Evolutionary conservation across 2,888 invertebrate species (phyloP), one percentile per base, ranked within the genome.

Genomic region (Hedya salicella): DNA sequence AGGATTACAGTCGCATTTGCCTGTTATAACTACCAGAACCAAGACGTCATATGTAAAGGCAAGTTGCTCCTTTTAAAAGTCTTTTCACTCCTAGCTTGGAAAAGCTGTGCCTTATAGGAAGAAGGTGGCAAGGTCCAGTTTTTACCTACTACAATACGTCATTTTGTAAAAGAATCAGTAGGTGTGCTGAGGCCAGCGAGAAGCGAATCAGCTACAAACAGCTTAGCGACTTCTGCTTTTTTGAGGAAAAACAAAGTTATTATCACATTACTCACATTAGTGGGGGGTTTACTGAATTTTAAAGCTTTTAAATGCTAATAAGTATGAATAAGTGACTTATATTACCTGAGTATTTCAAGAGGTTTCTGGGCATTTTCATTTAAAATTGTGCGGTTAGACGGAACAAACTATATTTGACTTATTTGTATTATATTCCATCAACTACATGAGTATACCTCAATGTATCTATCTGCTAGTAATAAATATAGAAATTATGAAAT

Each of bases 1-100:
- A 11, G 19, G 46, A 46, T 46, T 48, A 48, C 21, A n/a, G 48
- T 21, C 48, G 21, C 48, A n/a, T 48, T 48, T 21, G n/a, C 48
- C n/a, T 48, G 36, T 48, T 21, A 19, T 5, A 2, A 21, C 13
- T 8, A 2, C n/a, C 3, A n/a, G 21, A 21, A 6, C 48, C 21
- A 21, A 48, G 21, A 48, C 48, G 13, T n/a, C 21, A 9, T 36
- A 9, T 36, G 9, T 0, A 32, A 32, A 25, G 0, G 25, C 3
- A 6, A 25, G 2, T 25, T 3, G 9, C 32, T 32, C 36, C 36
- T 36, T 9, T 36, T 0, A 36, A 36, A 11, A 36, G 11, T 36
- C 36, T 9, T 36, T 36, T 36, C 9, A 11, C 9, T 36, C 36
- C 11, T 8, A 36, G 36, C 25, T 25, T 0, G 25, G 25, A 1